Conservation (phyloP, 2,113 vertebrate genomes). For the Ciconia stormi region DNA sequence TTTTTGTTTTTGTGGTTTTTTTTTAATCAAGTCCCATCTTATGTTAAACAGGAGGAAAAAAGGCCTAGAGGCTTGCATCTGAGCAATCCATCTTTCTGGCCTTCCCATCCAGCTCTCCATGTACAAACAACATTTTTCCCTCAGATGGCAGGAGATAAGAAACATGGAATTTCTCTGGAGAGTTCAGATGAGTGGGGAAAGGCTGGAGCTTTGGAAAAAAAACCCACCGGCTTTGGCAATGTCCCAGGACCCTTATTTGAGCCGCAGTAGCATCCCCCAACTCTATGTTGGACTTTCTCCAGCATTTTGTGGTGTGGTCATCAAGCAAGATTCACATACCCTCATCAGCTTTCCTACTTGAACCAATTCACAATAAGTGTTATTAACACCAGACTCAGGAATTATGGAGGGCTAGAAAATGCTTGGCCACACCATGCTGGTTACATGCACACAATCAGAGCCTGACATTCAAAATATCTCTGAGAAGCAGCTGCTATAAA, state of each 20-base stretch:
- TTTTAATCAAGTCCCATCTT: background rate
- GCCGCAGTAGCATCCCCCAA: background rate
- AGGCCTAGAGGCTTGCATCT: background rate
- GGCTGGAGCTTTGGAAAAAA: background rate
- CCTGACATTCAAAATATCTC: background rate
- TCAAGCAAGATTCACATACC: background rate
- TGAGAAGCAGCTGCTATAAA: conserved; percentile 9
- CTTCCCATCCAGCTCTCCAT: background rate
- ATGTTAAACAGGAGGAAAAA: background rate
- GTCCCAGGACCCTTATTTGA: background rate
- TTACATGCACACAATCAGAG: background rate
- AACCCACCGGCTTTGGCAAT: background rate
- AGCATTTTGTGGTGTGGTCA: background rate
- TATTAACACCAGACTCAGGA: background rate
- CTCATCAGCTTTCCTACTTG: background rate
- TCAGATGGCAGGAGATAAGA: background rate
- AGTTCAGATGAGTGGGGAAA: background rate
- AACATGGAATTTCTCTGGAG: background rate
- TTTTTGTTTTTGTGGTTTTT: background rate
- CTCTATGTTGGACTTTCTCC: background rate
- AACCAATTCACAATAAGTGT: background rate
- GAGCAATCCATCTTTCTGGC: background rate
- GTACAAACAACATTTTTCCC: background rate
- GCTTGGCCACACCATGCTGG: background rate
- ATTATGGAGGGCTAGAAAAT: background rate